phyloP scores from a whole-genome alignment of 2,888 invertebrate genomes.

The Tholera decimalis region DNA sequence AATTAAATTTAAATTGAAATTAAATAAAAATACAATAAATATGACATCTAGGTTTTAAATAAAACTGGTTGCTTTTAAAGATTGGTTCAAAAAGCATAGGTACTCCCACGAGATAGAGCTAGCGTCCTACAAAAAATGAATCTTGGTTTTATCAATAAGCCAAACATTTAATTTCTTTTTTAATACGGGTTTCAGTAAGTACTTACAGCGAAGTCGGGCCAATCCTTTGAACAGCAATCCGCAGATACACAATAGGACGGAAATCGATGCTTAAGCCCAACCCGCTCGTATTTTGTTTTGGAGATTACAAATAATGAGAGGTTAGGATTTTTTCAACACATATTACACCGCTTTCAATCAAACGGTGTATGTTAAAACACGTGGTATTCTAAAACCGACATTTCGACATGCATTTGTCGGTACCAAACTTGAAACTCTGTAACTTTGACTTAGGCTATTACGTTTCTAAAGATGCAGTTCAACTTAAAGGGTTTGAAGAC shows the following conservation, averaged over 20 bases:
- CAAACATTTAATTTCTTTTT: constrained; percentile 2
- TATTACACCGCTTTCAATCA: constrained; percentile 29
- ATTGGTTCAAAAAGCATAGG: too few relatives aligned
- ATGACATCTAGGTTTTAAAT: too few relatives aligned
- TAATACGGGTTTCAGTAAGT: constrained; percentile 17
- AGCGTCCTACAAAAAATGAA: not conserved
- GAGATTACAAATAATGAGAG: constrained; percentile 83
- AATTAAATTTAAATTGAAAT: too few relatives aligned
- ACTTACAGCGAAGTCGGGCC: constrained; percentile 24
- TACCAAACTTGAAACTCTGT: not conserved
- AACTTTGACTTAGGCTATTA: constrained; percentile 9
- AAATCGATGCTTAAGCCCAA: constrained; percentile 82
- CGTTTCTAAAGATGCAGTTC: not conserved
- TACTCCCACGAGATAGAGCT: not conserved
- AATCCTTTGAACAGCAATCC: constrained; percentile 52
- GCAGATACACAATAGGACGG: constrained; percentile 78
- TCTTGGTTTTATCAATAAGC: not conserved
- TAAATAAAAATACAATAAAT: too few relatives aligned
- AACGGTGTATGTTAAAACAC: constrained; percentile 4
- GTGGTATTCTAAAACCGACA: constrained; percentile 9
- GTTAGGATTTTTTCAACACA: constrained; percentile 78
- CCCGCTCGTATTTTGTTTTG: constrained; percentile 81
- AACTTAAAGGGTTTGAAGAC: constrained; percentile 32
- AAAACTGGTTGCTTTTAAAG: too few relatives aligned
- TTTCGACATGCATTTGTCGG: not conserved